Base-by-base conservation (phyloP, 2,888 invertebrate genomes). In the Xestoiulus laeticollis region DNA sequence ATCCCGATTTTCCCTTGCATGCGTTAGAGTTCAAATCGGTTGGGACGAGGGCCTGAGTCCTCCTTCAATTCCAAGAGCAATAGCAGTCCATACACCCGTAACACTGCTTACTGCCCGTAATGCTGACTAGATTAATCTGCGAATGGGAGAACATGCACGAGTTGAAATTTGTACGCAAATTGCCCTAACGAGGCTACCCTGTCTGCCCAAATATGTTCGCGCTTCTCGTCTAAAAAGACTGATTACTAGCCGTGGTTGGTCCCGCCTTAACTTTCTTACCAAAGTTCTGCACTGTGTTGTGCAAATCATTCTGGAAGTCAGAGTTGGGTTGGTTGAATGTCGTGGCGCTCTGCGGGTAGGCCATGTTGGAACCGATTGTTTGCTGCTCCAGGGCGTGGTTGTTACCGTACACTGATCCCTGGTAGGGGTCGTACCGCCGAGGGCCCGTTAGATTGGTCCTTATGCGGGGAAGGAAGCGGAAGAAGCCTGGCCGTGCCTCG, bases 281-380 rank as follows among this genome's bases (percentile, higher is more conserved):
- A 30, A 88, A 88, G 43, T 88, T 87, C 59, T 88, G 87, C 22
- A 88, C 85, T 59, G 59, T 68, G 59, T 48, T 48, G 26, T 88
- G 88, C 16, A 88, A 78, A 68, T 88, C 88, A 30, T 85, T 86
- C 68, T 88, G 88, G 44, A 88, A 88, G 22, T 87, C 88, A 6
- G 88, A 87, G 59, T 88, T 88, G n/a, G 88, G 88, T 38, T 59
- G 87, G n/a, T 84, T 32, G 32, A 84, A 32, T 5, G 59, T 59
- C 1, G 59, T n/a, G 59, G 19, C n/a, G 59, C 3, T 59, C 59
- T 19, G 59, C 22, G 59, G 59, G n/a, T 59, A 59, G 59, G 6
- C n/a, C 8, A n/a, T 4, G n/a, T 59, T 19, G 3, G 84, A 84
- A 10, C 19, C 19, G 14, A 48, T 4, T 22, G 44, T 43, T 16